Conservation (phyloP, 2,797 vertebrate genomes). For the Percopsis omiscomaycus region DNA sequence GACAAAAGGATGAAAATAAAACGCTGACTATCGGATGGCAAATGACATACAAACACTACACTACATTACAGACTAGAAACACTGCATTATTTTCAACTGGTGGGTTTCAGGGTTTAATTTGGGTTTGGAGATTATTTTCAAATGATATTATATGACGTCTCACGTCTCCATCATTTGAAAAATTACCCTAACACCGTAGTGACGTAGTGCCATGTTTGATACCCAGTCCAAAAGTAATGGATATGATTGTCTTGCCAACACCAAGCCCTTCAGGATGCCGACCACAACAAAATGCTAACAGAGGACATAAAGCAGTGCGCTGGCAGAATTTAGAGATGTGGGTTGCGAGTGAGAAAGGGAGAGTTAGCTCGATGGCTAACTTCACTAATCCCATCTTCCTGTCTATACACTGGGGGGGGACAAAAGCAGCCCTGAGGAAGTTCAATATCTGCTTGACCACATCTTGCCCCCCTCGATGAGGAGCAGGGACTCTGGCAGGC, state of each 20-base stretch:
- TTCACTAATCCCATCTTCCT: constrained; percentile 66
- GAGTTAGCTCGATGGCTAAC: constrained; percentile 51
- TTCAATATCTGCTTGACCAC: constrained; percentile 70
- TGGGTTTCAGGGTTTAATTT: no score
- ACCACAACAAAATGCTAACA: constrained; percentile 78
- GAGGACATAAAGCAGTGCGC: constrained; percentile 61
- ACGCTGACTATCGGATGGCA: constrained; percentile 48
- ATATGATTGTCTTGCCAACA: constrained; percentile 48
- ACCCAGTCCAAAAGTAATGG: constrained; percentile 67
- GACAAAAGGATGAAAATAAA: constrained; percentile 47
- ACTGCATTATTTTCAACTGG: background rate
- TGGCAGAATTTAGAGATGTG: constrained; percentile 76
- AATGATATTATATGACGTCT: no score
- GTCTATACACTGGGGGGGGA: constrained; percentile 32
- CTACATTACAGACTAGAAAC: constrained; percentile 17
- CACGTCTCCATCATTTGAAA: background rate
- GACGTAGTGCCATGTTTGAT: background rate
- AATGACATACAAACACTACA: constrained; percentile 45
- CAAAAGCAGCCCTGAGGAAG: constrained; percentile 47
- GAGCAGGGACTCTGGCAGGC: constrained; percentile 44
- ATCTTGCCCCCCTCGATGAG: constrained; percentile 53
- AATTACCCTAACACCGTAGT: background rate
- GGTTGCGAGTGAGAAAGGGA: constrained; percentile 44
- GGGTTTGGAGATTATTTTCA: no score
- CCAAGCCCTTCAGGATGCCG: constrained; percentile 65